These are phyloP conservation scores for Psilopogon haemacephalus DNA, from an alignment of 2,113 vertebrate species.

Conservation along the genomic window DNA sequence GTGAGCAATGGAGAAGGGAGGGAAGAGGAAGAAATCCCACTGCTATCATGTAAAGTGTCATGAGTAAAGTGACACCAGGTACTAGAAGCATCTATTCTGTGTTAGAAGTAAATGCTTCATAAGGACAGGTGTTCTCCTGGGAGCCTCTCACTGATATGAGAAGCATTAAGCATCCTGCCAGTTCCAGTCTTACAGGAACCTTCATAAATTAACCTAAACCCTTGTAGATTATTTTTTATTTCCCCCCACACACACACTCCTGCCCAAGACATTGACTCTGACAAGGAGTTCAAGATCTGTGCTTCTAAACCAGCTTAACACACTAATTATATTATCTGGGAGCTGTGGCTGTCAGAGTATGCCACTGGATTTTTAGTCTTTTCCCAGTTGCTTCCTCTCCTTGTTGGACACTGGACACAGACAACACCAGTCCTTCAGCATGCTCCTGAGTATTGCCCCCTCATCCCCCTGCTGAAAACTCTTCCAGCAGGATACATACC, in stretches of 20 bases:
- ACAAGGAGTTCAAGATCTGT: neutral
- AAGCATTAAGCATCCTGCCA: conserved; percentile 8
- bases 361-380: neutral
- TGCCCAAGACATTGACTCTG: neutral
- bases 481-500: neutral
- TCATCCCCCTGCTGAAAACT: neutral
- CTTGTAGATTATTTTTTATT: neutral
- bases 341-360: neutral
- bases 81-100: neutral
- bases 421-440: neutral
- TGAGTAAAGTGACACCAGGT: neutral
- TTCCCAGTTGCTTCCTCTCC: neutral
- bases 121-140: neutral
- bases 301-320: neutral
- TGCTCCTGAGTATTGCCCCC: neutral
- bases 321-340: fast-evolving
- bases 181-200: neutral
- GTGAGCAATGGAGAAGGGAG: neutral
- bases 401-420: neutral
- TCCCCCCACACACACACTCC: neutral
- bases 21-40: neutral
- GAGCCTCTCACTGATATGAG: neutral
- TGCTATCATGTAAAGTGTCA: neutral
- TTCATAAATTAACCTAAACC: neutral
- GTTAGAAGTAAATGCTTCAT: neutral